Base-by-base conservation (phyloP, 2,113 vertebrate genomes). In the Penelope pileata region DNA sequence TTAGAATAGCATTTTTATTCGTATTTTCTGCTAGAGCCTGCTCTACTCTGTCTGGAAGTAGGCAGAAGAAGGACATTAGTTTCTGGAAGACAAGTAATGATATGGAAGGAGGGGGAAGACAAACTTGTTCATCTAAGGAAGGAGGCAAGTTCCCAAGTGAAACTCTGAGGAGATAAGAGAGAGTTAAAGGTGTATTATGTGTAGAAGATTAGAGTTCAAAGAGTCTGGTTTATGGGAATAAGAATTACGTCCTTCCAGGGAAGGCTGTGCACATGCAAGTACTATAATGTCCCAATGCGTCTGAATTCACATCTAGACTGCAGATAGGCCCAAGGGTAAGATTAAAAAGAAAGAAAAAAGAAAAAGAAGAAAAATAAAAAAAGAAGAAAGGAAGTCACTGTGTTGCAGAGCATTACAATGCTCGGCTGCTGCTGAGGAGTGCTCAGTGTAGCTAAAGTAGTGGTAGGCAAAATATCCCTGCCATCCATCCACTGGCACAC, bases 381-480 rank as follows among this genome's bases (percentile, higher is more conserved):
- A 62, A 10, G 58, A 68, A 84, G 26, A 42, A 42, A 30, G 16
- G 10, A 83, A 43, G 19, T 45, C n/a, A 34, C 4, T 10, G 45
- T 34, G 5, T 54, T 86, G 51, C 68, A 54, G 54, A 86, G 16
- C 59, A 83, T 83, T 86, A 58, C 50, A 74, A 36, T 27, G 29
- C 64, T 83, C 60, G 67, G 69, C 79, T 88, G 75, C 62, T 95
- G 67, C 67, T 0, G 1, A 85, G 58, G 67, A 77, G n/a, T 19
- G 72, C 45, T 86, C 73, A 30, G 19, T 91, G 68, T 67, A 80
- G 51, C 76, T 83, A 58, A 76, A 83, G 50, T 5, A 48, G 77
- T 14, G 42, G 54, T 56, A 93, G 83, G 76, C 76, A 93, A 90
- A 96, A 94, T 34, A 86, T 36, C 47, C 40, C 38, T 90, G 54